Evolutionary conservation across 1,140 invertebrate genomes (phyloP), one percentile per base, ranked within the genome.

Genomic region (Formica selysi): DNA sequence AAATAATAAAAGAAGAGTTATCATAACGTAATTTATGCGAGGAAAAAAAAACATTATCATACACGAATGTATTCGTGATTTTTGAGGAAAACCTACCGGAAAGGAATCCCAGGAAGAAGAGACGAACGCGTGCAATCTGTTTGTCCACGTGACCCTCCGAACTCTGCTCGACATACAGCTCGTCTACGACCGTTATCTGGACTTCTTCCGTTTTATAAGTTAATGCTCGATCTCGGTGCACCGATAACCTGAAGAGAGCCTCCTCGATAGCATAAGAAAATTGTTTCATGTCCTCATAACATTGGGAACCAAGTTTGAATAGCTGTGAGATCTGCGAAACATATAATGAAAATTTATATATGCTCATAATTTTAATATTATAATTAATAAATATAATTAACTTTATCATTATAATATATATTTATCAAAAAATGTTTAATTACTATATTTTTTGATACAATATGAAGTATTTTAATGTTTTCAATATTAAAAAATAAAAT

Each of bases 191-290:
- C 13, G 98, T 98, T 54, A 99, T 97, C 94, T 99, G 99, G 6
- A 99, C 97, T 95, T 99, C 99, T 94, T 99, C 99, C 96, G 99
- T 99, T 93, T 99, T 99, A 95, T 99, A 99, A 80, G 97, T 98
- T 11, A 99, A 95, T 0, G 99, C 98, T 67, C 98, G 96, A 92
- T 99, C 98, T 54, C 99, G 96, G 91, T 98, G 97, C 11, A 98
- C 98, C 0, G 96, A 93, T 87, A 99, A 95, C 79, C 96, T 97
- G 94, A 99, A 99, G 44, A 99, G 95, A 61, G 97, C 97, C 95
- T 99, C 98, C 94, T 99, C 99, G 62, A 99, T 97, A 81, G 97
- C 97, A 81, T 97, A 95, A 2, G 98, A 98, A 95, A 99, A 99
- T 92, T 97, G 97, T 92, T 98, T 98, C 94, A 99, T 96, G 91